Base-by-base conservation (phyloP, 2,888 invertebrate genomes). In the Ommatoiulus sabulosus region DNA sequence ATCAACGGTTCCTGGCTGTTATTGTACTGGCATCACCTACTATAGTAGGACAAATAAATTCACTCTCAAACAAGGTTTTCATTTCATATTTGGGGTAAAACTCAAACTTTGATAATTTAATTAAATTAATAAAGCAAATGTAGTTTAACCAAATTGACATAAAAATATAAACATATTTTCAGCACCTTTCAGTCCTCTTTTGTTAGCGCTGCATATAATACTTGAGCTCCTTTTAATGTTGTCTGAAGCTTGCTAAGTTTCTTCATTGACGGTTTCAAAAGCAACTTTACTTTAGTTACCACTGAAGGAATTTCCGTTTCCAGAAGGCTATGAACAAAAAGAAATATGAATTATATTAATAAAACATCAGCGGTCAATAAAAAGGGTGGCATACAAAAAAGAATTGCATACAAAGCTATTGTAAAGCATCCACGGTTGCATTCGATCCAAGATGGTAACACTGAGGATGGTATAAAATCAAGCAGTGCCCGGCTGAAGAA, bases 401-500 rank as follows among this genome's bases (percentile, higher is more conserved):
- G 3, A 88, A 72, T 12, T 20, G 46, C 84, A 44, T 88, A 88
- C 88, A 46, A 10, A 24, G 85, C 20, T 15, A 88, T 43, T 44
- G 35, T 88, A 84, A 88, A 88, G 20, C 84, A 24, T 46, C 84
- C 88, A 44, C 88, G 84, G 46, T 88, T 88, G 52, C 88, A 88
- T 46, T 88, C 48, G 6, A 84, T 88, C 88, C 88, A 88, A 8
- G 84, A 84, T 44, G 20, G 15, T 43, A 88, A 84, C 6, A 24
- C 12, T 6, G 57, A n/a, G 1, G 52, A 44, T 48, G 84, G 35
- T 15, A 88, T 46, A 8, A n/a, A 43, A n/a, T 84, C 24, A 15
- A 88, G 44, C 24, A 88, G 35, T 17, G n/a, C 46, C 10, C 84
- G 84, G 85, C 88, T 20, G 48, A 88, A 88, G 7, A 84, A 43